Evolutionary conservation across 2,797 vertebrate genomes (phyloP).

Genomic region (Centroberyx gerrardi): DNA sequence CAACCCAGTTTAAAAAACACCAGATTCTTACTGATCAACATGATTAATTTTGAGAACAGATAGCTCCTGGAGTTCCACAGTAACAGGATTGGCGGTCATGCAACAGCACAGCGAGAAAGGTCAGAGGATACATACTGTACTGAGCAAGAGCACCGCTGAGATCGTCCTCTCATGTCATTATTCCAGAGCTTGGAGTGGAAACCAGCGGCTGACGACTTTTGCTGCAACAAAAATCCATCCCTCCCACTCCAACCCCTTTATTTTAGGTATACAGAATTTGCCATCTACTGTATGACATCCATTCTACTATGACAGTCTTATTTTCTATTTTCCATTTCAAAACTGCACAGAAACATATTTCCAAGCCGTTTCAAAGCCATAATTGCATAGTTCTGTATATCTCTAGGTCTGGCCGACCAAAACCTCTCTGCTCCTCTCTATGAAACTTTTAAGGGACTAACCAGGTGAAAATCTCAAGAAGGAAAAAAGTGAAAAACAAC

Average conservation of each 20-base stretch:
- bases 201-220: conserved; percentile 83
- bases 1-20: conserved; percentile 24
- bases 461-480: not conserved
- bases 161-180: conserved; percentile 86
- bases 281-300: conserved; percentile 40
- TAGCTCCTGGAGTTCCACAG: conserved; percentile 53
- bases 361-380: conserved; percentile 4
- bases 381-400: conserved; percentile 12
- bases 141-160: conserved; percentile 83
- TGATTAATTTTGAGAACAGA: conserved; percentile 55
- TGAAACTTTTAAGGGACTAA: not conserved
- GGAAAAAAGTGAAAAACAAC: not conserved
- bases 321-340: not conserved
- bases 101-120: conserved; percentile 88
- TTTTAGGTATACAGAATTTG: conserved; percentile 50
- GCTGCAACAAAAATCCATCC: conserved; percentile 87
- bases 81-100: conserved; percentile 84
- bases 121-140: conserved; percentile 89
- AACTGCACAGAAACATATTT: conserved; percentile 23
- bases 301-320: conserved; percentile 46
- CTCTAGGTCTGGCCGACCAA: not conserved
- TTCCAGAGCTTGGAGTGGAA: conserved; percentile 83
- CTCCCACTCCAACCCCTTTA: conserved; percentile 63
- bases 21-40: conserved; percentile 50
- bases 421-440: conserved; percentile 9